phyloP scores from a whole-genome alignment of 1,140 invertebrate species.

The Himalopsyche phryganea region DNA sequence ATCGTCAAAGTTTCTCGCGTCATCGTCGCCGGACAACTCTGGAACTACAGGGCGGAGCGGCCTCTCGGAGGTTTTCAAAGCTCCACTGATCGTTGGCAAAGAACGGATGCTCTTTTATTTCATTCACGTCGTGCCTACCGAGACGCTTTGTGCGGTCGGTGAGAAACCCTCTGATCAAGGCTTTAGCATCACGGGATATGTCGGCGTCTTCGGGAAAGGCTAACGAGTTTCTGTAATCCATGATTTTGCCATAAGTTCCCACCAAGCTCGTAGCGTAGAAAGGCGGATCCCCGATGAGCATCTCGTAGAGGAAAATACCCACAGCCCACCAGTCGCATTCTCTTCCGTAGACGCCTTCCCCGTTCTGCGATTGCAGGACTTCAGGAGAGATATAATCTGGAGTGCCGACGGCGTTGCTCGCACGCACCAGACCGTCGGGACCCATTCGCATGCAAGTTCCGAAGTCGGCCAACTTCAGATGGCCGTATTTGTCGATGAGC shows the following conservation, averaged over 20 bases:
- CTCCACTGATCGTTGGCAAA: constrained; percentile 97
- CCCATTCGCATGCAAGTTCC: constrained; percentile 99
- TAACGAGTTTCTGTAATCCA: constrained; percentile 96
- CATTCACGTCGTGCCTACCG: constrained; percentile 90
- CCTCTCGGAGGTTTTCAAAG: constrained; percentile 91
- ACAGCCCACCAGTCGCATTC: constrained; percentile 99
- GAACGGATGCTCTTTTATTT: constrained; percentile 93
- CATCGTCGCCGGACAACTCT: constrained; percentile 91
- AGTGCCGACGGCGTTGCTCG: constrained; percentile 97
- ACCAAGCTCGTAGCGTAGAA: constrained; percentile 98
- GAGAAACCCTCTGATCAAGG: constrained; percentile 88
- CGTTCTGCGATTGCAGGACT: constrained; percentile 94
- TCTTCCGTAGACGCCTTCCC: constrained; percentile 89
- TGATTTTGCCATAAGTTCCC: constrained; percentile 98
- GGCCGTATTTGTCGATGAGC: constrained; percentile 87
- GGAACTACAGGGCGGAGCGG: constrained; percentile 95
- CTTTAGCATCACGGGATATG: constrained; percentile 88
- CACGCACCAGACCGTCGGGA: constrained; percentile 87
- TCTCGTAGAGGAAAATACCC: constrained; percentile 97
- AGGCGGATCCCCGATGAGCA: constrained; percentile 97
- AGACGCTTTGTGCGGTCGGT: constrained; percentile 88
- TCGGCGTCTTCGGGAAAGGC: constrained; percentile 93
- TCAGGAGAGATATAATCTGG: constrained; percentile 99
- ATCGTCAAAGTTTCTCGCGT: constrained; percentile 98
- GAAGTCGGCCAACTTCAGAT: constrained; percentile 98